Evolutionary conservation across 1,140 invertebrate genomes (phyloP).

Genomic region (Anastatus disparis): DNA sequence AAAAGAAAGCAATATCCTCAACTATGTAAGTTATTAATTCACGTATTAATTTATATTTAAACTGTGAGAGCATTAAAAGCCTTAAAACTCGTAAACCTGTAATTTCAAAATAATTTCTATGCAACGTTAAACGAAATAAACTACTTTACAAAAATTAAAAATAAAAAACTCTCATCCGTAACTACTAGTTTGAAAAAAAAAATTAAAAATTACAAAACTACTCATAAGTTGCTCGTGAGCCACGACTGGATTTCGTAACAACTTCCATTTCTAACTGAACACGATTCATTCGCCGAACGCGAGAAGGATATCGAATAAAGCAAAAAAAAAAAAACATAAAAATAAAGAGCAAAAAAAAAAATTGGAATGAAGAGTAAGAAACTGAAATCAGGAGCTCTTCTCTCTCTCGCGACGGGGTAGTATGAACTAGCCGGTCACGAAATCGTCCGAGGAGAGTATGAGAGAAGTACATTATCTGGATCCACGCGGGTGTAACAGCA

Average conservation of each 20-base stretch:
- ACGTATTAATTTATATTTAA: too few species aligned
- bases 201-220: too few species aligned
- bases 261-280: not conserved
- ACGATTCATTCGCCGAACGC: conserved; percentile 20
- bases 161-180: too few species aligned
- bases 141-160: too few species aligned
- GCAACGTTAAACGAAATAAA: too few species aligned
- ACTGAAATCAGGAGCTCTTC: not conserved
- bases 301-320: not conserved
- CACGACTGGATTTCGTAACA: conserved; percentile 24
- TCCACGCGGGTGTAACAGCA: conserved; percentile 42
- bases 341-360: not conserved
- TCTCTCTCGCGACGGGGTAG: not conserved
- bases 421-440: conserved; percentile 20
- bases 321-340: not conserved
- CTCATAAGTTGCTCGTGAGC: conserved; percentile 25
- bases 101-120: too few species aligned
- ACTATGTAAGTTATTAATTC: too few species aligned
- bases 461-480: conserved; percentile 39
- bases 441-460: conserved; percentile 13
- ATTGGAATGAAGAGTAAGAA: not conserved
- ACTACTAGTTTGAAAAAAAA: too few species aligned
- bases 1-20: too few species aligned
- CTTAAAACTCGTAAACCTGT: too few species aligned
- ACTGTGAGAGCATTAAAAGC: too few species aligned